These are phyloP conservation scores for Catotricha subobsoleta DNA, from an alignment of 2,888 invertebrate species.

Conservation along the genomic window DNA sequence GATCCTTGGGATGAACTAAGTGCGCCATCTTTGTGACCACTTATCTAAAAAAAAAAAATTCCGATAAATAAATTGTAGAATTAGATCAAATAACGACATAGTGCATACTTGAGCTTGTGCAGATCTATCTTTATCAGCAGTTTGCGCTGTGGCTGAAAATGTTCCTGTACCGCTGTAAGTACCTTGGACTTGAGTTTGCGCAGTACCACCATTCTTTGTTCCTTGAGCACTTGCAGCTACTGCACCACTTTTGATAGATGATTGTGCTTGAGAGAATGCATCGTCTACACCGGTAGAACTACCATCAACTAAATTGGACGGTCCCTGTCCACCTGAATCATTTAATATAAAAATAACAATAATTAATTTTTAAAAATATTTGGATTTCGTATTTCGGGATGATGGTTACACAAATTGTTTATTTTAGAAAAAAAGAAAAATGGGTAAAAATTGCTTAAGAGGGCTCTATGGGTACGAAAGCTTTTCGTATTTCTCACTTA, in stretches of 20 bases:
- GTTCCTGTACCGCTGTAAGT: conserved; percentile 59
- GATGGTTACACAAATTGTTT: too few relatives aligned
- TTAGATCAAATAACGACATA: not conserved
- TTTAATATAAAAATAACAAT: too few relatives aligned
- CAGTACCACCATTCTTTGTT: conserved; percentile 50
- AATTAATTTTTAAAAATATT: too few relatives aligned
- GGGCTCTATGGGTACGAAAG: too few relatives aligned
- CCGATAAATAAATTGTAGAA: not conserved
- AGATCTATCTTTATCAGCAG: conserved; percentile 52
- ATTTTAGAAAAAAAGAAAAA: too few relatives aligned
- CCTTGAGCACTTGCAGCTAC: conserved; percentile 65
- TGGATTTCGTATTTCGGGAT: too few relatives aligned
- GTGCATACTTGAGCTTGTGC: conserved; percentile 36
- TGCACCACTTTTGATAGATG: conserved; percentile 39
- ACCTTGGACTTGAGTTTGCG: conserved; percentile 69
- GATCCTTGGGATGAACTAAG: conserved; percentile 57
- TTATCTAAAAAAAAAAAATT: conserved; percentile 31
- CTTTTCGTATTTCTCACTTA: too few relatives aligned
- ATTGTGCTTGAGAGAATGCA: conserved; percentile 52
- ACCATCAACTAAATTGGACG: conserved; percentile 6
- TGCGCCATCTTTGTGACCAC: conserved; percentile 56
- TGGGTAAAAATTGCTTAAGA: too few relatives aligned
- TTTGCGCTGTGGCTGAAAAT: conserved; percentile 68
- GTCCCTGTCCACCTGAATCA: conserved; percentile 10
- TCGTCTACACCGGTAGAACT: conserved; percentile 31